phyloP scores from a whole-genome alignment of 2,113 vertebrate genomes.

The Calyptommatus sinebrachiatus region DNA sequence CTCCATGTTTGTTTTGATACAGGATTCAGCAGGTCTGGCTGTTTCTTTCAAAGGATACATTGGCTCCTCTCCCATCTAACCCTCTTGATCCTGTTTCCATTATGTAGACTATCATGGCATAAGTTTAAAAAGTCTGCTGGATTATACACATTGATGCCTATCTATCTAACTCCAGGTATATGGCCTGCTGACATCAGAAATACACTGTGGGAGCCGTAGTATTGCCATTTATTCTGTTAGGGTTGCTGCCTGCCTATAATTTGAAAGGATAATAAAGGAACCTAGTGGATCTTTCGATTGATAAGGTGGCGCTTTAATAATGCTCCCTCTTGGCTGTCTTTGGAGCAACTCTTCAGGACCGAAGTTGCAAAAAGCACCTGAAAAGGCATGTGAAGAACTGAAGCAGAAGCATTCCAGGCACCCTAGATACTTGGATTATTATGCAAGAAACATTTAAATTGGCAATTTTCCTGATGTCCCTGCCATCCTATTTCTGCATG shows the following conservation, averaged over 20 bases:
- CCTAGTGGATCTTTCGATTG: not conserved
- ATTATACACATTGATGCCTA: not conserved
- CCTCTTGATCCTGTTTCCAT: slow-evolving; percentile 22
- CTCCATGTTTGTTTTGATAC: slow-evolving; percentile 61
- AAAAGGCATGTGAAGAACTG: not conserved
- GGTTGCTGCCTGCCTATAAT: not conserved
- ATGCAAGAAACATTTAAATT: not conserved
- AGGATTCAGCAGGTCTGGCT: slow-evolving; percentile 61
- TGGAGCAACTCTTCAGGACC: too few species aligned
- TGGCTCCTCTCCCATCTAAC: slow-evolving; percentile 30
- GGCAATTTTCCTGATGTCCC: not conserved
- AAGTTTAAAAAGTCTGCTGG: slow-evolving; percentile 25
- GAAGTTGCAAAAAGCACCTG: too few species aligned
- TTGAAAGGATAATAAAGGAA: not conserved
- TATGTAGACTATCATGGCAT: slow-evolving; percentile 33
- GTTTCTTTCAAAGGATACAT: slow-evolving; percentile 68
- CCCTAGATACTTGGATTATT: not conserved
- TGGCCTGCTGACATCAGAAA: not conserved
- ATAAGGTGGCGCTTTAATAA: not conserved
- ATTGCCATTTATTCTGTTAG: not conserved
- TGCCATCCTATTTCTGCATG: not conserved
- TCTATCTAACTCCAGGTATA: not conserved
- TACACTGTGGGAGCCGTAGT: not conserved
- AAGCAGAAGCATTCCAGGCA: not conserved
- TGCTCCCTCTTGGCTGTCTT: not conserved